These are phyloP conservation scores for human DNA, from an alignment of 2,113 vertebrate species.

Conservation along the genomic window DNA sequence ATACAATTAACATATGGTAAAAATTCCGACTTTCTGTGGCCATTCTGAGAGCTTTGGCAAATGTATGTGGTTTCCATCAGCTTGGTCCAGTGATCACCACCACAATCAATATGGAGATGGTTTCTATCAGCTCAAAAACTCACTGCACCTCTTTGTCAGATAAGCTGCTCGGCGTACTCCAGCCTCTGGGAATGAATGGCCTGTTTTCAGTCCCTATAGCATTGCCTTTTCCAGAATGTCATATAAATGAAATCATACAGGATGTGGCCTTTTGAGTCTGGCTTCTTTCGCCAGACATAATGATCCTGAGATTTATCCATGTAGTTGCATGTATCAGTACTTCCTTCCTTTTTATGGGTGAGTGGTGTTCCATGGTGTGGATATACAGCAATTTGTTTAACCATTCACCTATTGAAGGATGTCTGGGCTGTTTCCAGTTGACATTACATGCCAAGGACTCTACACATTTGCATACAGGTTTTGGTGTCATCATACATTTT, in stretches of 20 bases:
- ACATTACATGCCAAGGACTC: neutral
- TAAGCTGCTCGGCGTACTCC: too few relatives aligned
- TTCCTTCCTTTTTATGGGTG: neutral
- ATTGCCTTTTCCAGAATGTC: neutral
- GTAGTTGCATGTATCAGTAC: rapidly evolving
- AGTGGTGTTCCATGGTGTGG: rapidly evolving
- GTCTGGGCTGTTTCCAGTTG: neutral
- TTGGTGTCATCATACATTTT: neutral
- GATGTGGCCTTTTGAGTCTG: rapidly evolving
- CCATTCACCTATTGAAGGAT: neutral
- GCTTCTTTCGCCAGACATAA: neutral
- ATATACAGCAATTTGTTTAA: rapidly evolving
- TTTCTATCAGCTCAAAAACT: neutral
- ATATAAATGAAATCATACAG: rapidly evolving
- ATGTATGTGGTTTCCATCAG: too few relatives aligned
- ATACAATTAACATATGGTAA: rapidly evolving
- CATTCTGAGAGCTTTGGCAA: neutral
- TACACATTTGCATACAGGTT: too few relatives aligned
- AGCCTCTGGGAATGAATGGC: rapidly evolving
- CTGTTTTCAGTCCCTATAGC: neutral
- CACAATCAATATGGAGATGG: neutral
- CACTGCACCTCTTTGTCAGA: neutral
- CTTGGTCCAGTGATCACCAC: neutral
- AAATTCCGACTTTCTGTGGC: neutral
- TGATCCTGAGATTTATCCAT: rapidly evolving